phyloP scores from a whole-genome alignment of 1,140 invertebrate genomes.

The Anastatus disparis region DNA sequence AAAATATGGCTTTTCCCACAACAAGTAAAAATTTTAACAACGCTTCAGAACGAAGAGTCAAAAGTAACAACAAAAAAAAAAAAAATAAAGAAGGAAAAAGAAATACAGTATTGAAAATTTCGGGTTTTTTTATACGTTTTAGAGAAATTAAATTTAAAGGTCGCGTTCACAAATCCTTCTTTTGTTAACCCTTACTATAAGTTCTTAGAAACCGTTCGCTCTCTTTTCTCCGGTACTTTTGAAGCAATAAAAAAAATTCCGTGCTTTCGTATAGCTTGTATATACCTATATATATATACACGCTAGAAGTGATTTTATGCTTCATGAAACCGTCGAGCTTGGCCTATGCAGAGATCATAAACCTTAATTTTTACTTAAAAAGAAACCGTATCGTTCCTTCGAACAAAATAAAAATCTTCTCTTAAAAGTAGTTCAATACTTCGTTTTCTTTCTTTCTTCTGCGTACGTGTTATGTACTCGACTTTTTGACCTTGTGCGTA shows the following conservation, averaged over 20 bases:
- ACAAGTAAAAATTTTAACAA: conserved; percentile 1
- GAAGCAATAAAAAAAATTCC: conserved; percentile 31
- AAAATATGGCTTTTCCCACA: conserved; percentile 20
- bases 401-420: not conserved
- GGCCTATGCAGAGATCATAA: not conserved
- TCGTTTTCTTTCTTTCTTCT: not conserved
- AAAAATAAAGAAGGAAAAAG: not conserved
- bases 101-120: conserved; percentile 6
- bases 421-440: not conserved
- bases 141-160: conserved; percentile 22
- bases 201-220: conserved; percentile 1
- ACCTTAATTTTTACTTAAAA: conserved; percentile 34
- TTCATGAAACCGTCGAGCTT: not conserved
- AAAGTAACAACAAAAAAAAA: not conserved
- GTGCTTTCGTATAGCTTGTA: no score
- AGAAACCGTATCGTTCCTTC: not conserved
- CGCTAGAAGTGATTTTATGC: conserved; percentile 22
- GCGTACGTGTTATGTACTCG: not conserved
- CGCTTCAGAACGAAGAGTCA: not conserved
- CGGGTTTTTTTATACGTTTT: not conserved
- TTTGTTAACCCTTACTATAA: not conserved
- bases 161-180: not conserved
- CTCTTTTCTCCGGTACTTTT: not conserved
- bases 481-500: conserved; percentile 1
- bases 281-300: no score